Percentiles rank a stretch among this genome's conserved stretches.
Conservation (phyloP, 35 echinoderm and acorn worm species). For the Amphiura filiformis region DNA sequence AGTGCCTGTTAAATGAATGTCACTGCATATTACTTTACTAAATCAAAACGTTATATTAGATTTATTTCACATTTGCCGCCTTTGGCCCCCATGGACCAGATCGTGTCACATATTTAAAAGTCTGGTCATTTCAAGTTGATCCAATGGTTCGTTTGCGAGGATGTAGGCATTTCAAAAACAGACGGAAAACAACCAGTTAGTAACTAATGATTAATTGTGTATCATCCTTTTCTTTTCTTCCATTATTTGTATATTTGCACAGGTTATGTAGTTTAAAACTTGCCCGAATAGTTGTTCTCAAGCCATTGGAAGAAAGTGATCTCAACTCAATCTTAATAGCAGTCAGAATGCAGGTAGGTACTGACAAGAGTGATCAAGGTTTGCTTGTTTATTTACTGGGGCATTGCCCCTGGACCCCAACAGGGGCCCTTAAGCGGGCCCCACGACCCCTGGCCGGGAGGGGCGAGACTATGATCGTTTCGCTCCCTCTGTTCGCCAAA, state of each 20-base stretch:
- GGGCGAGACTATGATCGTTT: background rate
- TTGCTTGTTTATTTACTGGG: background rate
- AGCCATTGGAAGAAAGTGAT: constrained; percentile 87
- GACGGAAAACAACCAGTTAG: background rate
- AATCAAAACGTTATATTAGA: too few relatives aligned
- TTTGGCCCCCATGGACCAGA: too few relatives aligned
- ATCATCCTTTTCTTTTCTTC: constrained; percentile 8
- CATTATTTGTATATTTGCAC: constrained; percentile 44
- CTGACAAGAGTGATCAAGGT: too few relatives aligned
- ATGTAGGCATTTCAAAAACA: background rate
- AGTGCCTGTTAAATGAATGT: too few relatives aligned
- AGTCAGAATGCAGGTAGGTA: constrained; percentile 94
- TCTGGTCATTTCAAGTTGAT: too few relatives aligned
- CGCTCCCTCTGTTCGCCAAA: background rate
- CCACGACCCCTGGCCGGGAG: background rate
- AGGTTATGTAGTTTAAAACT: constrained; percentile 93
- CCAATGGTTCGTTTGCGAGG: too few relatives aligned
- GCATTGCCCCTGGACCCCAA: too few relatives aligned
- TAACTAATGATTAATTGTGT: background rate
- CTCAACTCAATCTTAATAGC: constrained; percentile 84
- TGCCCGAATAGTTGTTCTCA: constrained; percentile 79
- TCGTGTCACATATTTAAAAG: too few relatives aligned
- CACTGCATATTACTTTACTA: too few relatives aligned
- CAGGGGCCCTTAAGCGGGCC: too few relatives aligned
- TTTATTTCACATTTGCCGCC: too few relatives aligned